Percentiles rank a stretch among this genome's conserved stretches.
Evolutionary conservation across 1,140 invertebrate genomes (phyloP).

Genomic region (Nephila pilipes): DNA sequence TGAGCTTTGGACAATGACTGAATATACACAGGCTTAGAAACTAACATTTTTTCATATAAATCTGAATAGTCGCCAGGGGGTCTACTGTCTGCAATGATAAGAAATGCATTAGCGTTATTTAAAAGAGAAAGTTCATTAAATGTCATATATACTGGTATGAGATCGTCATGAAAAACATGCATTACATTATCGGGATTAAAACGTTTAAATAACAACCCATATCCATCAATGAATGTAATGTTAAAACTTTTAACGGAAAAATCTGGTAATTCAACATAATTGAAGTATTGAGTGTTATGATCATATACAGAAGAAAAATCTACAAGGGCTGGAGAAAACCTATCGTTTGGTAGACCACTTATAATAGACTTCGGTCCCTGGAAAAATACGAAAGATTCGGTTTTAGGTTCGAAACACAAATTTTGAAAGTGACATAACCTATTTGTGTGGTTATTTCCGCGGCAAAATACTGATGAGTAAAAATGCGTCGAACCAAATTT

Average conservation of each 20-base stretch:
- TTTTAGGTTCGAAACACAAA: slow-evolving; percentile 80
- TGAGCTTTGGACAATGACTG: slow-evolving; percentile 56
- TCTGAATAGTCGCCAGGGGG: slow-evolving; percentile 43
- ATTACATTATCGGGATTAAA: slow-evolving; percentile 85
- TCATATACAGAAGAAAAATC: slow-evolving; percentile 81
- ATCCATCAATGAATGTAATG: slow-evolving; percentile 4
- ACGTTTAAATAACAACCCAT: slow-evolving; percentile 28
- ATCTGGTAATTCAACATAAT: slow-evolving; percentile 79
- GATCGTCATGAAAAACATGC: slow-evolving; percentile 85
- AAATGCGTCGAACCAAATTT: background rate
- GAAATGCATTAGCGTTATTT: background rate
- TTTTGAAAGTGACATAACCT: slow-evolving; percentile 81
- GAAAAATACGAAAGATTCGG: slow-evolving; percentile 81
- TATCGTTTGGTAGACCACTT: slow-evolving; percentile 78
- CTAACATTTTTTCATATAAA: slow-evolving; percentile 64
- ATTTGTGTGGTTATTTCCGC: slow-evolving; percentile 77
- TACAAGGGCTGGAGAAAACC: slow-evolving; percentile 78
- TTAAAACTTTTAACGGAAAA: slow-evolving; percentile 56
- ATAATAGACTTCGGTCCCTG: slow-evolving; percentile 78
- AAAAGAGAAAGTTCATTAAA: slow-evolving; percentile 79
- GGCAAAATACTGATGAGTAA: slow-evolving; percentile 80
- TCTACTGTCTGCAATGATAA: slow-evolving; percentile 58
- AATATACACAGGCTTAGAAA: slow-evolving; percentile 34
- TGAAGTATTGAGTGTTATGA: slow-evolving; percentile 80
- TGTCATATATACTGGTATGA: slow-evolving; percentile 82